Conservation (phyloP, 2,113 vertebrate species). For the Tricholaema leucomelas region DNA sequence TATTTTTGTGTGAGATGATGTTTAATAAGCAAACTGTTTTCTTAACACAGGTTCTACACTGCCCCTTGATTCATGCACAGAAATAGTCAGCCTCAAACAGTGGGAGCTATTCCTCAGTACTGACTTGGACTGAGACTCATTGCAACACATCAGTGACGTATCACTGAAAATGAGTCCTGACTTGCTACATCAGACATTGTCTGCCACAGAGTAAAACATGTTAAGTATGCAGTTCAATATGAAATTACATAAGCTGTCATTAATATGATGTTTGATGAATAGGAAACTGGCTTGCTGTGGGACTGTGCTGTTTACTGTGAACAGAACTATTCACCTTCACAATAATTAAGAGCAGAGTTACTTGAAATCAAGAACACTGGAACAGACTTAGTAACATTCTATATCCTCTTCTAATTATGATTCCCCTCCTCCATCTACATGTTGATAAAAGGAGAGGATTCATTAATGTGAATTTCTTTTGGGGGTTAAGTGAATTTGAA, state of each 20-base stretch:
- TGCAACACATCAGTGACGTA: neutral
- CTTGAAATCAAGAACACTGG: neutral
- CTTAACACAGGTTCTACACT: neutral
- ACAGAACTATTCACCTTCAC: neutral
- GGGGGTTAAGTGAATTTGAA: no score
- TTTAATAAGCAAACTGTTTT: neutral
- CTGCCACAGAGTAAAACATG: neutral
- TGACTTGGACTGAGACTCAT: neutral
- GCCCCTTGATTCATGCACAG: neutral
- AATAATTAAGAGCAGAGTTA: neutral
- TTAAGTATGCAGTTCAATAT: neutral
- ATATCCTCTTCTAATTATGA: neutral
- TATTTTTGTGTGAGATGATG: neutral
- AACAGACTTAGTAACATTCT: neutral
- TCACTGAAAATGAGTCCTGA: neutral
- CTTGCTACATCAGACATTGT: neutral
- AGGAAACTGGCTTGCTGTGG: neutral
- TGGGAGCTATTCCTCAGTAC: neutral
- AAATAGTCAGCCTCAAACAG: neutral
- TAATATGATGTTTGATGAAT: neutral
- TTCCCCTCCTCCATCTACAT: neutral
- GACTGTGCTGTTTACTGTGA: neutral
- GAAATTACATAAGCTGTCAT: constrained; percentile 20
- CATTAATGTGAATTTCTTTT: neutral
- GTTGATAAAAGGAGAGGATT: neutral